These are phyloP conservation scores for Cervus canadensis DNA, from an alignment of 2,113 vertebrate species.

Conservation along the genomic window DNA sequence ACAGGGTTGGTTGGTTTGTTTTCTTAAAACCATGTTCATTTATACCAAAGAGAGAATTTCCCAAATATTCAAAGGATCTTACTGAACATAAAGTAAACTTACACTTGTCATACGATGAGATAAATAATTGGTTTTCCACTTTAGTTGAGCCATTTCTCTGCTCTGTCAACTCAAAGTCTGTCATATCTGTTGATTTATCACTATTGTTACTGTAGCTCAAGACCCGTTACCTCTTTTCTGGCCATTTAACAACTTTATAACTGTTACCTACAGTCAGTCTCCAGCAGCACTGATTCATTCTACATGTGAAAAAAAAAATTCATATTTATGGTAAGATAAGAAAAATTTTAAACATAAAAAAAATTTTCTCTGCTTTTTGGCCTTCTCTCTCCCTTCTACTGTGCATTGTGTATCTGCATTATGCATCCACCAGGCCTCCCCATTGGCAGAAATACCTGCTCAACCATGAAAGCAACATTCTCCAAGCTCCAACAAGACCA, in stretches of 20 bases:
- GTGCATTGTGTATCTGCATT: background rate
- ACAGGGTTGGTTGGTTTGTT: background rate
- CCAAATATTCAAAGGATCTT: background rate
- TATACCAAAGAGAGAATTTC: background rate
- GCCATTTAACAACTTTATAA: background rate
- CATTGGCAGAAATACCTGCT: background rate
- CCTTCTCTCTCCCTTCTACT: background rate
- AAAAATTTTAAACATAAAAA: background rate
- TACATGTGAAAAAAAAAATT: background rate
- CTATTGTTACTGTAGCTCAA: background rate
- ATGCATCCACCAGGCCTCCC: background rate
- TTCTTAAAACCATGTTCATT: conserved; percentile 22
- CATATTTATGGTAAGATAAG: background rate
- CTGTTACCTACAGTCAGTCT: background rate
- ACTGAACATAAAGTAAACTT: background rate
- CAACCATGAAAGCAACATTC: background rate
- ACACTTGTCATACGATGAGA: background rate
- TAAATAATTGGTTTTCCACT: background rate
- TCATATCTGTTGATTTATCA: background rate
- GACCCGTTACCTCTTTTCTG: background rate
- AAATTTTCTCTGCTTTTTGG: background rate
- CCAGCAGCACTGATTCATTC: background rate
- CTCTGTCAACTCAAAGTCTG: background rate
- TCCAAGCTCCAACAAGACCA: background rate
- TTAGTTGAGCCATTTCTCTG: background rate